Evolutionary conservation across 2,888 invertebrate genomes (phyloP).

Genomic region (Cephus pulcher): DNA sequence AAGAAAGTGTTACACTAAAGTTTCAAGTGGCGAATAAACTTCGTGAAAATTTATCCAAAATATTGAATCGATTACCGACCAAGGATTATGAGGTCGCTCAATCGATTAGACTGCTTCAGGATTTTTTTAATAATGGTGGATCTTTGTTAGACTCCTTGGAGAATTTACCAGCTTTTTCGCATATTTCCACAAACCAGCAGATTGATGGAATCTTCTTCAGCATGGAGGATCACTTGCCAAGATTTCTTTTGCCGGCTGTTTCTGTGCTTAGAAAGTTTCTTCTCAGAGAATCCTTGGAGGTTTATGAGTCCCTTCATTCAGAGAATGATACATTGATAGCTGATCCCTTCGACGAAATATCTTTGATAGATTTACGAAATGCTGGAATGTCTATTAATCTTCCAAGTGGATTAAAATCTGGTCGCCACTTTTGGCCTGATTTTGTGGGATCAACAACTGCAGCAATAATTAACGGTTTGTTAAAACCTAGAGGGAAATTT

Average conservation of each 20-base stretch:
- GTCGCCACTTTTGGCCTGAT: too few species aligned
- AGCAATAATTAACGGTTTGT: too few species aligned
- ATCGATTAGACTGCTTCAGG: conserved; percentile 19
- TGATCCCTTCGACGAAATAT: conserved; percentile 19
- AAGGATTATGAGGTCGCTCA: conserved; percentile 18
- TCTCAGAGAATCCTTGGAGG: conserved; percentile 2
- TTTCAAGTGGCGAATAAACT: conserved; percentile 16
- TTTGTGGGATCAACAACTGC: too few species aligned
- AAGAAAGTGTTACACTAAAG: conserved; percentile 16
- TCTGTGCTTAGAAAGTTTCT: conserved; percentile 11
- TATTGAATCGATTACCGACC: conserved; percentile 16
- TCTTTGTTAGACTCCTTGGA: conserved; percentile 19
- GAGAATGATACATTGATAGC: conserved; percentile 13
- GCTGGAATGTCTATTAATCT: background rate
- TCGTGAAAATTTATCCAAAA: conserved; percentile 19
- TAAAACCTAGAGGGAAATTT: conserved; percentile 5
- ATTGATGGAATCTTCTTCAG: conserved; percentile 16
- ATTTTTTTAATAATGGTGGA: conserved; percentile 22
- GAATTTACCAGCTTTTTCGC: conserved; percentile 7
- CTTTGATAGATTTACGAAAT: conserved; percentile 7
- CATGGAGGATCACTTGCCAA: conserved; percentile 18
- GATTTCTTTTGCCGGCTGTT: conserved; percentile 13
- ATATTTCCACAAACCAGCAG: conserved; percentile 16
- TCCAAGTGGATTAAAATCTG: too few species aligned
- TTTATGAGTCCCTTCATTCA: conserved; percentile 18